These are phyloP conservation scores for Eunapius fragilis DNA, from an alignment of 37 sponge, comb jelly and placozoan genomes.

Conservation along the genomic window DNA sequence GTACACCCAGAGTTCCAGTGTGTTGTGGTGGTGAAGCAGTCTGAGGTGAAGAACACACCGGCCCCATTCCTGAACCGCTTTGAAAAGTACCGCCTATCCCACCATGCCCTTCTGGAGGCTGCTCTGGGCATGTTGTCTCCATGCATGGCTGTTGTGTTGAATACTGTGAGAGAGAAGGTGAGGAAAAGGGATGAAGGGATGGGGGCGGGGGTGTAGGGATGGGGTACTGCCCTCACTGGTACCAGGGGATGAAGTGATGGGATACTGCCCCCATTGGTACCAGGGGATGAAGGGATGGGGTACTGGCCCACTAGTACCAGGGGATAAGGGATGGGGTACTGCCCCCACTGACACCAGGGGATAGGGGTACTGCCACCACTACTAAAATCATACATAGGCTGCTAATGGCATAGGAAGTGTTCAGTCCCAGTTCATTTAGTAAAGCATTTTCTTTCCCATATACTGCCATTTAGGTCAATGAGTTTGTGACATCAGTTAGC, in stretches of 20 bases:
- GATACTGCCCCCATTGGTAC: too few relatives aligned
- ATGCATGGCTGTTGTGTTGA: slow-evolving; percentile 48
- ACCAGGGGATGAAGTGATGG: too few relatives aligned
- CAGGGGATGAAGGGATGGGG: too few relatives aligned
- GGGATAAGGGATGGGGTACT: too few relatives aligned
- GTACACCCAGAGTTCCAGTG: slow-evolving; percentile 85
- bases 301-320: too few relatives aligned
- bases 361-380: too few relatives aligned
- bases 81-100: slow-evolving; percentile 83
- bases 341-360: too few relatives aligned
- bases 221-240: too few relatives aligned
- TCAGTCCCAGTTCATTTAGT: too few relatives aligned
- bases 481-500: slow-evolving; percentile 27
- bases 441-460: neutral
- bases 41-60: slow-evolving; percentile 74
- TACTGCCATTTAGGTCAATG: slow-evolving; percentile 14
- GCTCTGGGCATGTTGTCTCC: slow-evolving; percentile 70
- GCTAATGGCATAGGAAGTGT: neutral
- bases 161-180: slow-evolving; percentile 69
- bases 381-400: neutral
- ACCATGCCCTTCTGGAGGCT: slow-evolving; percentile 57
- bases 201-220: too few relatives aligned
- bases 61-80: slow-evolving; percentile 89
- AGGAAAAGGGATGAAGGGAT: neutral
- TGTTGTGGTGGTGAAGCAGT: slow-evolving; percentile 76